Evolutionary conservation across 2,888 invertebrate species (phyloP).

Genomic region (Conomelus anceps): DNA sequence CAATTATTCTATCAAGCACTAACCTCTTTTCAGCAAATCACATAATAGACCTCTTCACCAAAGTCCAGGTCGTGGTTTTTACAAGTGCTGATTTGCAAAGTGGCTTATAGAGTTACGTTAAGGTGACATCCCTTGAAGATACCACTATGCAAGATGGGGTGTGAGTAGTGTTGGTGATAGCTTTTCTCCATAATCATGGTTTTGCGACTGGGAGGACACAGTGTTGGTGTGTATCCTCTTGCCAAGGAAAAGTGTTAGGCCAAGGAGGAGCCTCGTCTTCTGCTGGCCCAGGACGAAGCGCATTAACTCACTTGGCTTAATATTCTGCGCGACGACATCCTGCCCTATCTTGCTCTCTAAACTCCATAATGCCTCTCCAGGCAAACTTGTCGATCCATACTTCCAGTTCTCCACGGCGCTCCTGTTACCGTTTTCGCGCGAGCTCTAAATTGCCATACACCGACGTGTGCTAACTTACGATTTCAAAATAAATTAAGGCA

Average conservation of each 20-base stretch:
- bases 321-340: neutral
- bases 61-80: neutral
- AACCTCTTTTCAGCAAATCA: neutral
- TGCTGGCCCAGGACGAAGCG: neutral
- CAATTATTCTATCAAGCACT: too few species aligned
- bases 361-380: neutral
- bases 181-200: neutral
- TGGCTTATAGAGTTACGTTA: neutral
- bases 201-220: neutral
- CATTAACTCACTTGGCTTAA: neutral
- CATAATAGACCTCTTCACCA: neutral
- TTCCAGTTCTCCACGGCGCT: neutral
- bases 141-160: too few species aligned
- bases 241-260: neutral
- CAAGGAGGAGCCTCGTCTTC: neutral
- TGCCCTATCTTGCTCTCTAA: neutral
- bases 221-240: neutral
- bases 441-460: neutral
- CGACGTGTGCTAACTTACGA: neutral
- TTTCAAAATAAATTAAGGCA: neutral
- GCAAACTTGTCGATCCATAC: neutral
- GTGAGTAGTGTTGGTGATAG: neutral
- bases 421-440: neutral
- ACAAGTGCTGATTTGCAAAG: neutral
- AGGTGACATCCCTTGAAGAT: neutral